These are phyloP conservation scores for Schizaphis graminum DNA, from an alignment of 2,888 invertebrate species.

Conservation along the genomic window DNA sequence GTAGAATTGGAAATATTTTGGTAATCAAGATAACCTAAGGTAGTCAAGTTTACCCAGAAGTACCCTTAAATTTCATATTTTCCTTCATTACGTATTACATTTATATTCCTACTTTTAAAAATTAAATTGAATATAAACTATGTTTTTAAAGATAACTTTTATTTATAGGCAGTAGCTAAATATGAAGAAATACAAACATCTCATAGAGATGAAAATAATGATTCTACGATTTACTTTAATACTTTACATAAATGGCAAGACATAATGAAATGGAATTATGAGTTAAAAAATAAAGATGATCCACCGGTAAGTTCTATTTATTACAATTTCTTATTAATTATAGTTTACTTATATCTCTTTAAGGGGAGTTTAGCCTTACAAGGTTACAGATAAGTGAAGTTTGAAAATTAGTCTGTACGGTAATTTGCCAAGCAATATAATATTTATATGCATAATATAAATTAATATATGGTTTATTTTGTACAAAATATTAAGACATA, in stretches of 20 bases:
- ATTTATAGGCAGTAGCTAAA: slow-evolving; percentile 77
- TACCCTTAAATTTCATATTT: background rate
- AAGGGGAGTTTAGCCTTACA: background rate
- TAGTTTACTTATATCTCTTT: background rate
- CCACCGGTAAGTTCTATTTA: slow-evolving; percentile 63
- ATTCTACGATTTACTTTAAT: slow-evolving; percentile 78
- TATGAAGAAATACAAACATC: slow-evolving; percentile 83
- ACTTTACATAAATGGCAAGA: slow-evolving; percentile 81
- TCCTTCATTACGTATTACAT: background rate
- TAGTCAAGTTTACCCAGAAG: no score
- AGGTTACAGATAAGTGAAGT: background rate
- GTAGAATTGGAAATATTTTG: no score
- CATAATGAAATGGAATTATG: slow-evolving; percentile 72
- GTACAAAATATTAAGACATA: no score
- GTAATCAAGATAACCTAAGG: no score
- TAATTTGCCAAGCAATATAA: background rate
- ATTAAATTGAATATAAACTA: background rate
- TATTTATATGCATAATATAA: no score
- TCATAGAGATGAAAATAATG: slow-evolving; percentile 77
- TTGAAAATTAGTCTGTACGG: background rate
- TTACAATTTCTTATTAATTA: background rate
- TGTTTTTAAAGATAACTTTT: background rate
- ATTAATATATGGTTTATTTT: no score
- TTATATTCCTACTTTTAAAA: background rate
- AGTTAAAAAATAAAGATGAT: slow-evolving; percentile 74